A percentile compares a stretch with the other conserved stretches of the same genome.
Conservation (phyloP, 2,888 invertebrate genomes). For the Scaptomyza polygonia region DNA sequence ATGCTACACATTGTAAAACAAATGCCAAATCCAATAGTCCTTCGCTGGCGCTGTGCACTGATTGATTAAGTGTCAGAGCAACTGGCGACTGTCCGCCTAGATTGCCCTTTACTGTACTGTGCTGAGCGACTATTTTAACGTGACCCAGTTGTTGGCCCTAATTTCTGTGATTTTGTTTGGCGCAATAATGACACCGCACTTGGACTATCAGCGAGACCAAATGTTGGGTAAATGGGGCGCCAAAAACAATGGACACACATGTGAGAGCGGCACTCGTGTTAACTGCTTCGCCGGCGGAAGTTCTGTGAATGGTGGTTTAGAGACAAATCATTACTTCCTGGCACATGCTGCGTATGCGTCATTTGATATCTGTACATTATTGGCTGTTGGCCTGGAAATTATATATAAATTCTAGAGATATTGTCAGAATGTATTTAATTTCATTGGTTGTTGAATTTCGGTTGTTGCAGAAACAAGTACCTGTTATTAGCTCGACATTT, state of each 20-base stretch:
- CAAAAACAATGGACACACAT: constrained; percentile 41
- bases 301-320: constrained; percentile 8
- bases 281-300: not conserved
- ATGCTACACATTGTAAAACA: constrained; percentile 44
- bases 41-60: constrained; percentile 28
- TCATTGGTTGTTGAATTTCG: not conserved
- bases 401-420: too few species aligned
- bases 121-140: constrained; percentile 33
- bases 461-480: not conserved
- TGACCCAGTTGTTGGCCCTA: constrained; percentile 57
- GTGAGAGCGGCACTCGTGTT: constrained; percentile 7
- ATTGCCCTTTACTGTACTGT: not conserved
- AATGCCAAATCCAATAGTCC: constrained; percentile 50
- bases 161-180: constrained; percentile 58
- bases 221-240: constrained; percentile 38
- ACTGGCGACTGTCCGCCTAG: constrained; percentile 33
- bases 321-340: constrained; percentile 32
- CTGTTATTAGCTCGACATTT: not conserved
- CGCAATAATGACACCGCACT: constrained; percentile 65
- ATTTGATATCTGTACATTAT: constrained; percentile 49
- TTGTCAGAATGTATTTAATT: too few species aligned
- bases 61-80: constrained; percentile 62
- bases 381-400: constrained; percentile 20
- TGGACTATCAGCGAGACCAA: constrained; percentile 9
- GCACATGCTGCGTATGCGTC: constrained; percentile 53